Conservation (phyloP, 2,113 vertebrate genomes). For the Oophaga pumilio region DNA sequence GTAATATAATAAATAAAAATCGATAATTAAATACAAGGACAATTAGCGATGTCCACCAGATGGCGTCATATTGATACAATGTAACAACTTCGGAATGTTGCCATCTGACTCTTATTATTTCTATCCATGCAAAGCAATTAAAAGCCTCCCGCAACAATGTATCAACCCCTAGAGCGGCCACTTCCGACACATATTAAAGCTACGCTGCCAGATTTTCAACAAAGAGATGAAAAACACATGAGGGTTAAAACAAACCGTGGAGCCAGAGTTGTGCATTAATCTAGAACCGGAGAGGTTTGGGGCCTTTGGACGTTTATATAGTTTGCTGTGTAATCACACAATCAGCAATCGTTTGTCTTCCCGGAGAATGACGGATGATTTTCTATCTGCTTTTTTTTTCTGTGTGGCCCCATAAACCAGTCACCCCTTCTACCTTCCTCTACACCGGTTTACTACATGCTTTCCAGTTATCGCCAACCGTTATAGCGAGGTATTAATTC, state of each 20-base stretch:
- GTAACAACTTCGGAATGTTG: background rate
- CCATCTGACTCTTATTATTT: background rate
- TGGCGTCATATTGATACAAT: background rate
- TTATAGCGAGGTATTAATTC: slow-evolving; percentile 31
- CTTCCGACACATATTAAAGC: background rate
- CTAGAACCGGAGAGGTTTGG: background rate
- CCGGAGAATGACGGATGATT: slow-evolving; percentile 17
- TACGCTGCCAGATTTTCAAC: background rate
- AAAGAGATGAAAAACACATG: background rate
- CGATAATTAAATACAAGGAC: no score
- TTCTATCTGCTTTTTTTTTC: background rate
- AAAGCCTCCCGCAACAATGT: no score
- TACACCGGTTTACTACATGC: background rate
- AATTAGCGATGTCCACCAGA: no score
- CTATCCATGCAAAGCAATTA: background rate
- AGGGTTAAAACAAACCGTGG: background rate
- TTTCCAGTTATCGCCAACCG: background rate
- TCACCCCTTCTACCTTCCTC: background rate
- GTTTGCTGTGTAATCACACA: slow-evolving; percentile 36
- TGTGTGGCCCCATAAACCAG: slow-evolving; percentile 13
- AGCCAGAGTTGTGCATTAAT: background rate
- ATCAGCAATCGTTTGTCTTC: slow-evolving; percentile 33
- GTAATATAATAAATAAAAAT: no score
- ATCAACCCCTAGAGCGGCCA: no score
- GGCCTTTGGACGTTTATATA: slow-evolving; percentile 14